Evolutionary conservation across 2,797 vertebrate species (phyloP), one percentile per base, ranked within the genome.

Genomic region (Sebastolobus alascanus): DNA sequence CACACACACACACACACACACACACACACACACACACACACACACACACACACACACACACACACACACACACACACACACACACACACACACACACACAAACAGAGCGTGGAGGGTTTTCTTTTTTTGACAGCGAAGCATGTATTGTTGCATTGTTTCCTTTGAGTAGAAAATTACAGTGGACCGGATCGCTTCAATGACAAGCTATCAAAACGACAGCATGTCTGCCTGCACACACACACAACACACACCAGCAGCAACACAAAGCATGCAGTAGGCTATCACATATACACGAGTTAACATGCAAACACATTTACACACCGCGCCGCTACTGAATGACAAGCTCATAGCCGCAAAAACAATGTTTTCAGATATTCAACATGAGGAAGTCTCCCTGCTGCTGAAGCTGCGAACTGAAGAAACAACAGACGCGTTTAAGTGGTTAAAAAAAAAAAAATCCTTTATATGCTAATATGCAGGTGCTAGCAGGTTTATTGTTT

Each of bases 111-210:
- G 46, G 69, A 78, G 67, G 6, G 9, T 68, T 73, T 85, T 76
- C 37, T 59, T 16, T 67, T 74, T 77, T 61, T 90, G 92, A 93
- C 93, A 93, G 91, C 35, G n/a, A 83, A 87, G 91, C 84, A 40
- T 90, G 90, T 89, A 89, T 87, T 88, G 89, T 89, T 88, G 66
- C 84, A 93, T 94, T 94, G 93, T 94, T 94, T 88, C 80, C 84
- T 85, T 88, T 93, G 94, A 94, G 91, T 79, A 93, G 91, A 94
- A 94, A 92, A 94, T 94, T 93, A 94, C 90, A 93, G 93, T 83
- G 91, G 90, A 89, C 76, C n/a, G 27, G 76, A 89, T 87, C 89
- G 84, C 92, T 89, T 88, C 91, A 76, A 83, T 93, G 93, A 94
- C 90, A 73, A 92, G 89, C 90, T 85, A 87, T 93, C 90, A 92